These are phyloP conservation scores for Actias luna DNA, from an alignment of 2,888 invertebrate species.

Conservation along the genomic window DNA sequence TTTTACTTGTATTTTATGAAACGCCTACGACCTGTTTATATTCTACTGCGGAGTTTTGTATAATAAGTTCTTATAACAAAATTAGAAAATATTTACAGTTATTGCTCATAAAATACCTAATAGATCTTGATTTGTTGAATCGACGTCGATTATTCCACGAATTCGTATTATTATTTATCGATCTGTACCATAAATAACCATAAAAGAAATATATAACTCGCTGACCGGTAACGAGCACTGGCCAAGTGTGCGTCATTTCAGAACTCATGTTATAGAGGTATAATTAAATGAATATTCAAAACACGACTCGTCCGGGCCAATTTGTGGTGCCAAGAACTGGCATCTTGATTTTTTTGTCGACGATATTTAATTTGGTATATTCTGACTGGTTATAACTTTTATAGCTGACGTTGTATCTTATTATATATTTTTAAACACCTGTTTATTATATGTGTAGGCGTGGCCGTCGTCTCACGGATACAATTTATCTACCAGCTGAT, in stretches of 20 bases:
- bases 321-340: slow-evolving; percentile 64
- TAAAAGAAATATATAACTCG: slow-evolving; percentile 44
- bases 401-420: slow-evolving; percentile 57
- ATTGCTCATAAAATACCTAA: slow-evolving; percentile 30
- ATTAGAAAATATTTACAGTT: slow-evolving; percentile 26
- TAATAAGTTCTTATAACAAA: slow-evolving; percentile 28
- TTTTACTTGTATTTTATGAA: slow-evolving; percentile 22
- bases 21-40: slow-evolving; percentile 30
- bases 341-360: slow-evolving; percentile 61
- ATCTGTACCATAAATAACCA: slow-evolving; percentile 52
- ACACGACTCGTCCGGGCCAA: slow-evolving; percentile 61
- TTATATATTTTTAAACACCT: slow-evolving; percentile 64
- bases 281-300: slow-evolving; percentile 73
- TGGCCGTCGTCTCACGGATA: slow-evolving; percentile 49
- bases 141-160: slow-evolving; percentile 34
- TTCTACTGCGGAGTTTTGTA: slow-evolving; percentile 25
- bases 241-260: slow-evolving; percentile 63
- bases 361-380: slow-evolving; percentile 61
- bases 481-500: slow-evolving; percentile 57
- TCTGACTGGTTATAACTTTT: slow-evolving; percentile 61
- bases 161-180: slow-evolving; percentile 44
- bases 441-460: slow-evolving; percentile 53
- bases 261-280: slow-evolving; percentile 48
- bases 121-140: slow-evolving; percentile 26
- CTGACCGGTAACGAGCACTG: slow-evolving; percentile 44